These are phyloP conservation scores for Diplolepis rosae DNA, from an alignment of 2,888 invertebrate species.

Conservation along the genomic window DNA sequence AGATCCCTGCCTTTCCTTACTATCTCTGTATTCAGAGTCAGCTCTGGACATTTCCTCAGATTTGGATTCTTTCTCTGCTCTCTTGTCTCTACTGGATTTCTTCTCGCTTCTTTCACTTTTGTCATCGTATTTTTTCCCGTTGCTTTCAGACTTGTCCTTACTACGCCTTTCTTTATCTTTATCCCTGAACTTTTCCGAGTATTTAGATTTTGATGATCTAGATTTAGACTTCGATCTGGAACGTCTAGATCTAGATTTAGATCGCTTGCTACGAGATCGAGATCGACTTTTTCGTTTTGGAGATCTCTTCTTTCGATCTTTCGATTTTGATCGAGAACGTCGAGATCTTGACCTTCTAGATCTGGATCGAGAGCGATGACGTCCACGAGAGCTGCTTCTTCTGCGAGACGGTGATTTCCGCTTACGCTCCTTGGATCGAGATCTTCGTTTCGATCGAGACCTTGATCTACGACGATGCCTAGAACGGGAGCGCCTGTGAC, in stretches of 20 bases:
- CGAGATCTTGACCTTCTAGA: slow-evolving; percentile 69
- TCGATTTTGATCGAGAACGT: slow-evolving; percentile 71
- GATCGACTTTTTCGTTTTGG: slow-evolving; percentile 67
- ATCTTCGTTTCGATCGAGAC: slow-evolving; percentile 71
- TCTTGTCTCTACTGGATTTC: slow-evolving; percentile 64
- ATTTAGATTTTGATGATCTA: slow-evolving; percentile 70
- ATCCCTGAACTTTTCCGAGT: slow-evolving; percentile 67
- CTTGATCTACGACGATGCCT: slow-evolving; percentile 77
- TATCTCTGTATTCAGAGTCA: slow-evolving; percentile 48
- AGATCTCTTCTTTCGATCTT: slow-evolving; percentile 62
- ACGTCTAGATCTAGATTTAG: slow-evolving; percentile 75
- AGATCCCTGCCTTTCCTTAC: slow-evolving; percentile 50
- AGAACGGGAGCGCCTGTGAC: slow-evolving; percentile 70
- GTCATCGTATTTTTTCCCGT: slow-evolving; percentile 70
- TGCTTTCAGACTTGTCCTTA: slow-evolving; percentile 65
- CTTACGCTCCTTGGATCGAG: slow-evolving; percentile 68
- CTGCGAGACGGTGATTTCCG: slow-evolving; percentile 68
- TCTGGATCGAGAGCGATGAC: slow-evolving; percentile 74
- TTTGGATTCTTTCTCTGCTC: slow-evolving; percentile 61
- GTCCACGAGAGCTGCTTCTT: slow-evolving; percentile 66
- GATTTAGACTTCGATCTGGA: slow-evolving; percentile 75
- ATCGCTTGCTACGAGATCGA: slow-evolving; percentile 76
- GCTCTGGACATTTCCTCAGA: slow-evolving; percentile 52
- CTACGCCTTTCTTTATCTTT: slow-evolving; percentile 57
- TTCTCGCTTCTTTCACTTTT: slow-evolving; percentile 62